Evolutionary conservation across 2,888 invertebrate species (phyloP), one percentile per base, ranked within the genome.

Genomic region (Ormyrus labotus): DNA sequence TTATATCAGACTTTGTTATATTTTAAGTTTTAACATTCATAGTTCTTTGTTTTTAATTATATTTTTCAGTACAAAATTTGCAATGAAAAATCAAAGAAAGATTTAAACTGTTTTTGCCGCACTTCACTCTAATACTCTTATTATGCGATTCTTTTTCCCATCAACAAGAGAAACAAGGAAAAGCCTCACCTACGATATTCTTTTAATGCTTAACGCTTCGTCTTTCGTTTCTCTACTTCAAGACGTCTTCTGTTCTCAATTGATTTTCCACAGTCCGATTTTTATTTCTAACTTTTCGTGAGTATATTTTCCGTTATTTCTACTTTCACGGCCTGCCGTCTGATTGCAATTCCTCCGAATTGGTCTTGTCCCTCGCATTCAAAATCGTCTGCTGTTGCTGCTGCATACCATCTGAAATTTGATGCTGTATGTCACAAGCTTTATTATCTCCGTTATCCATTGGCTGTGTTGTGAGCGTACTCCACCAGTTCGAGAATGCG

Each of bases 401-500:
- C 19, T 47, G 74, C 8, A 74, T 7, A 34, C 69, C 47, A 13
- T 77, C 77, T 5, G 82, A n/a, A 3, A 68, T 1, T 19, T 58
- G 79, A 13, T 63, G 74, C 10, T 67, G 67, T 19, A 13, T 63
- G 5, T 81, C 79, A 11, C 72, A 76, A 5, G 8, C 34, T 51
- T 79, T 81, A 0, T 60, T 0, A 8, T 80, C 80, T 5, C 61
- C 76, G 19, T 71, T 78, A 47, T 78, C 78, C 65, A 75, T 60
- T 55, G 63, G 85, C 2, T 90, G 88, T 82, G 94, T 92, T 19
- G 93, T 93, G 68, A 95, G 91, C 48, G 94, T 94, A 86, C 94
- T 95, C 96, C 96, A 97, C 96, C 96, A 97, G 87, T 94, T 96
- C 0, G 96, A 94, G 72, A 97, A 94, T 0, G 96, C 96, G 13